A percentile compares a stretch with the other conserved stretches of the same genome.
These are phyloP conservation scores for Mugil cephalus DNA, from an alignment of 2,113 vertebrate species.

Conservation along the genomic window DNA sequence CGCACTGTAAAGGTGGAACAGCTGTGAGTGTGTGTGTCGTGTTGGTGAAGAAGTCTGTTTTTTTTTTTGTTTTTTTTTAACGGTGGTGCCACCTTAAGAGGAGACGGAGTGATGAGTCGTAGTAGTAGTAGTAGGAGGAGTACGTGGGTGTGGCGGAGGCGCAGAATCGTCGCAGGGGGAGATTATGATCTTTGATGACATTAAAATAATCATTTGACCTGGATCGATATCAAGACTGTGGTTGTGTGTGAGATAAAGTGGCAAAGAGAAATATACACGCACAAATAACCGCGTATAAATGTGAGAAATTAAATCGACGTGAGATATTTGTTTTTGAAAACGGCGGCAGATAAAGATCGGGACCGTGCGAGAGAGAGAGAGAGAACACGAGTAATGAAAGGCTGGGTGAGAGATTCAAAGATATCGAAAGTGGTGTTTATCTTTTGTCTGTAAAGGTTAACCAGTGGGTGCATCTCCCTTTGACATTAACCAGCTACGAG, in stretches of 20 bases:
- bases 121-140: constrained; percentile 16
- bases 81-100: constrained; percentile 11
- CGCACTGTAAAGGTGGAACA: constrained; percentile 48
- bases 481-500: constrained; percentile 57
- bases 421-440: constrained; percentile 48
- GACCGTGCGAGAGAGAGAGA: neutral
- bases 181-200: constrained; percentile 45
- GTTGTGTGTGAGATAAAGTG: constrained; percentile 6
- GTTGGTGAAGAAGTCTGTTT: neutral
- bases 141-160: neutral
- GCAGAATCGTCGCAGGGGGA: constrained; percentile 1
- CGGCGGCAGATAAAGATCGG: constrained; percentile 6
- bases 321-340: too few relatives aligned
- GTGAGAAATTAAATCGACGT: too few relatives aligned
- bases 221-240: constrained; percentile 38
- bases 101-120: too few relatives aligned
- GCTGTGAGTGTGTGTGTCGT: neutral
- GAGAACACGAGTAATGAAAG: neutral
- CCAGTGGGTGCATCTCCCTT: constrained; percentile 59
- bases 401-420: constrained; percentile 17
- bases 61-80: neutral
- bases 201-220: constrained; percentile 55
- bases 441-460: constrained; percentile 71
- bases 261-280: too few relatives aligned
- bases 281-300: too few relatives aligned